phyloP scores from a whole-genome alignment of 2,888 invertebrate species.

The Drosophila demipolita region DNA sequence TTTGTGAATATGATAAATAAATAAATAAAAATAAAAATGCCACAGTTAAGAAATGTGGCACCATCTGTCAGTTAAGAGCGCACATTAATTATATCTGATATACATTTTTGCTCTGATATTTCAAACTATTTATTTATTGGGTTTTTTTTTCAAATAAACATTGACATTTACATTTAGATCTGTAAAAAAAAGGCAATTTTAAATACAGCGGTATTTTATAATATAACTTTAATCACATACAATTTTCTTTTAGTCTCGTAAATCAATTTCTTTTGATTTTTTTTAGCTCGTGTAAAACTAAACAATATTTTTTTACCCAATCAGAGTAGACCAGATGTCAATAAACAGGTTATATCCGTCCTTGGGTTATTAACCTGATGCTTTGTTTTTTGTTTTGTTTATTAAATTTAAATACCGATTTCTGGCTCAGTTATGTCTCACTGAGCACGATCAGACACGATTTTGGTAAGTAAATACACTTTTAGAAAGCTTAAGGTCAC shows the following conservation, averaged over 20 bases:
- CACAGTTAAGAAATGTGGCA: not conserved
- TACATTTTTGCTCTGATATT: not conserved
- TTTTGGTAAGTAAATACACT: not conserved
- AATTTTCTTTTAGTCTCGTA: not conserved
- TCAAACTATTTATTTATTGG: constrained; percentile 7
- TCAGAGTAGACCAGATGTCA: not conserved
- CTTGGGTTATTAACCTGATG: not conserved
- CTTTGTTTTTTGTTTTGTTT: not conserved
- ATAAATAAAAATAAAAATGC: constrained; percentile 5
- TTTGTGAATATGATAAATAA: constrained; percentile 23
- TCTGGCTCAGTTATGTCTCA: not conserved
- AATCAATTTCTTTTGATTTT: not conserved
- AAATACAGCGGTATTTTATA: not conserved
- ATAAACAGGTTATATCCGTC: not conserved
- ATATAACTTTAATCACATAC: not conserved
- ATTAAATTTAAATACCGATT: not conserved
- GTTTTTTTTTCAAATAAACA: not conserved
- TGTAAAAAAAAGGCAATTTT: not conserved
- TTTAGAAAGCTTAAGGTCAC: not conserved
- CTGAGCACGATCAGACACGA: not conserved
- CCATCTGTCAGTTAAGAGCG: constrained; percentile 13
- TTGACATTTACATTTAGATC: not conserved
- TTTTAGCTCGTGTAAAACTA: no score
- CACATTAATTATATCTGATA: constrained; percentile 15
- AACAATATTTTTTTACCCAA: not conserved